Evolutionary conservation across 2,888 invertebrate species (phyloP), one percentile per base, ranked within the genome.

Genomic region (Lasioglossum morio): DNA sequence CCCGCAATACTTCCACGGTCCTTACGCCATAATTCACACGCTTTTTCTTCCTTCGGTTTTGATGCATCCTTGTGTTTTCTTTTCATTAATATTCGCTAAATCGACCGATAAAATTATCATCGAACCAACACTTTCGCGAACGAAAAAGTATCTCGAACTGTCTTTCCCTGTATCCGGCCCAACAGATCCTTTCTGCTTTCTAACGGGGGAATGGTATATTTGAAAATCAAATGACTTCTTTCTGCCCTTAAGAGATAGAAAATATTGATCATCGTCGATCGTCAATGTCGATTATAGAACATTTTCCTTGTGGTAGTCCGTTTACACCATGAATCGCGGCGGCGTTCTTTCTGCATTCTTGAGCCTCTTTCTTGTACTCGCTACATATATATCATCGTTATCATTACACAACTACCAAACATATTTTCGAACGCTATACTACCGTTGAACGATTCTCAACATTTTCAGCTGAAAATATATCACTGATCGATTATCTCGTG

Each of bases 1-100:
- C 98, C 87, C 99, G 96, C 14, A 97, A 96, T 69, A 99, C 97
- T 93, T 99, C 98, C 79, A 99, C 98, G 53, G 97, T 97, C 88
- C 98, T 96, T 87, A 98, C 97, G 60, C 98, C 97, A 94, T 97
- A 97, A 92, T 97, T 97, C 34, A 97, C 96, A 77, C 97, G 96
- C 95, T 97, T 97, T 95, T 97, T 97, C 85, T 97, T 96, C 84
- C 97, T 95, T 88, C 97, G 96, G 88, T 95, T 96, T 27, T 96
- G 96, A 94, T 97, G 96, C 96, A 97, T 97, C 85, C 90, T 94
- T 76, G 72, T 60, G 70, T 69, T 77, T 60, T 76, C 63, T 77
- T 87, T 37, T 84, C 87, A 79, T 87, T 63, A 83, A 85, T 79
- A 66, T 46, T 72, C 72, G 57, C 70, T 43, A n/a, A 84, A 80